Percentiles rank a stretch among this genome's conserved stretches.
These are phyloP conservation scores for Macrotis lagotis DNA, from an alignment of 2,113 vertebrate species.

Conservation along the genomic window DNA sequence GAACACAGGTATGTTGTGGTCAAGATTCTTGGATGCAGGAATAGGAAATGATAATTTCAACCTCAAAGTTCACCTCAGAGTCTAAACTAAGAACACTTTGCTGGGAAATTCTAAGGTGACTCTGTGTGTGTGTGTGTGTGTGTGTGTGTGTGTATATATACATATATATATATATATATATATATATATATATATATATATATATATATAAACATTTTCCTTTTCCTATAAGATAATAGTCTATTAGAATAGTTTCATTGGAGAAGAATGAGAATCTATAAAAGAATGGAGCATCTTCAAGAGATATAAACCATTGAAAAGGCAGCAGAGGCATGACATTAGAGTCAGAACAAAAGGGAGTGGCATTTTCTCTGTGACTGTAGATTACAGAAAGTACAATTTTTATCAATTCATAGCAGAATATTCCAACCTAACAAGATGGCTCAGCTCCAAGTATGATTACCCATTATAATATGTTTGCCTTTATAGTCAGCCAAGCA, in stretches of 20 bases:
- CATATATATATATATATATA: too few species aligned
- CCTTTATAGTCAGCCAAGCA: conserved; percentile 6
- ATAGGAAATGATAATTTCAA: too few species aligned
- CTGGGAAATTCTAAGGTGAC: not conserved
- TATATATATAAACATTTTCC: not conserved
- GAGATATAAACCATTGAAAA: not conserved
- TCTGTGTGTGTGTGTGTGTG: too few species aligned
- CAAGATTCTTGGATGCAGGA: not conserved
- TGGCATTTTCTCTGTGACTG: not conserved
- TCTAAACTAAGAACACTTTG: not conserved
- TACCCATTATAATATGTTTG: not conserved
- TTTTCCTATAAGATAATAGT: not conserved
- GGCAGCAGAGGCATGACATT: not conserved
- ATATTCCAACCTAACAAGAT: not conserved
- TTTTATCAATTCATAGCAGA: conserved; percentile 12
- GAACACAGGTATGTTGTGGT: not conserved
- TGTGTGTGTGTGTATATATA: too few species aligned
- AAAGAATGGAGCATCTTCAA: not conserved
- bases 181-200: too few species aligned
- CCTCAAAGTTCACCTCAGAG: too few species aligned
- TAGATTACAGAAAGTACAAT: not conserved
- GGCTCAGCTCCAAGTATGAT: not conserved
- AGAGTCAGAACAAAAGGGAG: not conserved
- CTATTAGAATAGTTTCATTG: not conserved
- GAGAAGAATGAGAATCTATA: conserved; percentile 7